Percentiles rank a stretch among this genome's conserved stretches.
phyloP scores from a whole-genome alignment of 2,113 vertebrate genomes.

The Ochotona curzoniae region DNA sequence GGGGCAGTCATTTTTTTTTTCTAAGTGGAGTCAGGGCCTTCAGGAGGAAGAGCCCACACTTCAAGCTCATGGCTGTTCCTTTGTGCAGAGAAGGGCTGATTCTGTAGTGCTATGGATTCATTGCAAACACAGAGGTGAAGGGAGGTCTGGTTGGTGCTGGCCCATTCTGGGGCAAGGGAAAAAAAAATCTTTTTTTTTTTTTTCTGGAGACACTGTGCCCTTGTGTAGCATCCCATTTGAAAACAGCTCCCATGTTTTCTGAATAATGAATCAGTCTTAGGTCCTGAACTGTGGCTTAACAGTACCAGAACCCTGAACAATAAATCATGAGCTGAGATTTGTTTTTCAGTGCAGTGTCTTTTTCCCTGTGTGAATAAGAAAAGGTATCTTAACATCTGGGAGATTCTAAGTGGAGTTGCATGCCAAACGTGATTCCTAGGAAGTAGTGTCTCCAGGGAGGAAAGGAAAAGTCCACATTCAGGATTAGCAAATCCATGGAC shows the following conservation, averaged over 20 bases:
- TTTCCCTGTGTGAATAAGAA: neutral
- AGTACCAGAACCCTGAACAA: neutral
- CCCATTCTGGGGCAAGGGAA: neutral
- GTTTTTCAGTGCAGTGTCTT: neutral
- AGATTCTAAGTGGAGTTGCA: neutral
- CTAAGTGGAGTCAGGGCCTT: neutral
- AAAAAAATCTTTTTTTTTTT: neutral
- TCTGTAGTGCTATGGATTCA: fast-evolving
- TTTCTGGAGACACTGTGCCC: neutral
- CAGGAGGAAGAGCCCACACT: too few relatives aligned
- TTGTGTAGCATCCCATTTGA: fast-evolving
- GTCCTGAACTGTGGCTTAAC: neutral
- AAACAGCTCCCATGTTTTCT: fast-evolving
- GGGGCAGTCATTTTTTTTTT: neutral
- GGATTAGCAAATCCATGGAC: neutral
- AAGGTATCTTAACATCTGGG: neutral
- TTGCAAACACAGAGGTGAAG: constrained; percentile 31
- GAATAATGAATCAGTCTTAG: constrained; percentile 1
- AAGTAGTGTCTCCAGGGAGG: neutral
- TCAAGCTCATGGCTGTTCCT: neutral
- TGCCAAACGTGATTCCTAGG: neutral
- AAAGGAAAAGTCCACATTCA: neutral
- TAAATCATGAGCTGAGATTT: neutral
- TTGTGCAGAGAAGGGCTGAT: neutral
- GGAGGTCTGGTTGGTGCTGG: neutral